Evolutionary conservation across 1,140 invertebrate species (phyloP).

Genomic region (Sipha flava): DNA sequence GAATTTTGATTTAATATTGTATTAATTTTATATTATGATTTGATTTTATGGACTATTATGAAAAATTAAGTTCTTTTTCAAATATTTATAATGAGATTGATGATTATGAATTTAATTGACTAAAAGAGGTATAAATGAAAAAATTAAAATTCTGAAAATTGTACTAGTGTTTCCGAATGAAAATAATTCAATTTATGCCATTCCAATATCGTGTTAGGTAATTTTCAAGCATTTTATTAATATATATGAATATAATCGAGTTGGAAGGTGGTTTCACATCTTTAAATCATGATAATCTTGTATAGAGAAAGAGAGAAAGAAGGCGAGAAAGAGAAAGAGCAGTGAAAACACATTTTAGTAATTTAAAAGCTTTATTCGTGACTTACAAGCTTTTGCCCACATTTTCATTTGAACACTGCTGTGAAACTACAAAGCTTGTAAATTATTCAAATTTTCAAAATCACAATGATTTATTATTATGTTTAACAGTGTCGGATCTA

Average conservation of each 20-base stretch:
- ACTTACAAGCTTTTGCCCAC: not conserved
- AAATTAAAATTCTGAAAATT: not conserved
- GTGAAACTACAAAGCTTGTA: not conserved
- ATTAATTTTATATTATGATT: too few relatives aligned
- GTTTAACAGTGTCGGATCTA: too few relatives aligned
- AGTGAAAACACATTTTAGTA: not conserved
- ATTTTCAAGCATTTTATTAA: not conserved
- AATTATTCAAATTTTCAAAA: constrained; percentile 1
- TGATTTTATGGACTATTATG: too few relatives aligned
- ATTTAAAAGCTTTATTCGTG: constrained; percentile 6
- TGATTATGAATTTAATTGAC: not conserved
- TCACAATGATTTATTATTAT: not conserved
- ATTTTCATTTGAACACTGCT: not conserved
- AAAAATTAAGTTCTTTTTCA: too few relatives aligned
- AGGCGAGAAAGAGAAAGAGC: not conserved
- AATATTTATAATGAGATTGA: too few relatives aligned
- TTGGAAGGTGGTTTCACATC: not conserved
- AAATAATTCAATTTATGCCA: not conserved
- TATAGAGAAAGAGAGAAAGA: not conserved
- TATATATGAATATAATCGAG: not conserved
- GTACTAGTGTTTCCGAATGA: not conserved
- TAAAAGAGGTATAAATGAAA: not conserved
- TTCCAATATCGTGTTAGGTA: not conserved
- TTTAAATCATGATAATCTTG: not conserved
- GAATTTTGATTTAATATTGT: too few relatives aligned